Evolutionary conservation across 2,888 invertebrate genomes (phyloP), one percentile per base, ranked within the genome.

Genomic region (Acleris laterana): DNA sequence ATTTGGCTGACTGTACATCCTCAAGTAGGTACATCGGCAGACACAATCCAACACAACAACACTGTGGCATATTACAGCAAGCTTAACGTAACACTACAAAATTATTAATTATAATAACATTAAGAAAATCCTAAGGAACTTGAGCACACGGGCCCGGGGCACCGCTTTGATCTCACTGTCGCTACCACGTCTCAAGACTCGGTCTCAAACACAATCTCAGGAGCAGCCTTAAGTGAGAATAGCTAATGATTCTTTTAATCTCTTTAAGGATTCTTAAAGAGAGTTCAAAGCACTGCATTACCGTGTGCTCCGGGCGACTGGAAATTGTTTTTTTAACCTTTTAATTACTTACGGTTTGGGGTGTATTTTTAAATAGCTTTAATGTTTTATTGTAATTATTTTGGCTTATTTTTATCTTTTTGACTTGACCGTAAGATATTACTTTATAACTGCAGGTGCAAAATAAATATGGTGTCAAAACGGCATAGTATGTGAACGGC

Each of bases 161-260:
- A 72, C 62, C 66, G 72, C 89, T 91, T 90, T 90, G 88, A 90
- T 89, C 89, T 85, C 72, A 63, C 78, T 90, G 91, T 91, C 90
- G 84, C 82, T 74, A 74, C 69, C 84, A 52, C 58, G 38, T 56
- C 48, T 49, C 50, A 63, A 51, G 53, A 25, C 76, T 74, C 72
- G 69, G 64, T 53, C 56, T 57, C 69, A 68, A 71, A 71, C 72
- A 17, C 49, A 11, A 25, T 57, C 44, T 57, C 57, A 57, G 16
- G 13, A 25, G 16, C 51, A 11, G 66, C 75, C 67, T 66, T 57
- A 79, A 89, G 85, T 89, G 83, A 82, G 92, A 90, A 92, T 92
- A 81, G 77, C 78, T 90, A 90, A 92, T 91, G 88, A 88, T 87
- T 87, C 83, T 85, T 87, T 86, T 90, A 90, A 92, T 91, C 91